Percentiles rank a stretch among this genome's conserved stretches.
phyloP scores from a whole-genome alignment of 2,888 invertebrate genomes.

The Strigamia crassipes region DNA sequence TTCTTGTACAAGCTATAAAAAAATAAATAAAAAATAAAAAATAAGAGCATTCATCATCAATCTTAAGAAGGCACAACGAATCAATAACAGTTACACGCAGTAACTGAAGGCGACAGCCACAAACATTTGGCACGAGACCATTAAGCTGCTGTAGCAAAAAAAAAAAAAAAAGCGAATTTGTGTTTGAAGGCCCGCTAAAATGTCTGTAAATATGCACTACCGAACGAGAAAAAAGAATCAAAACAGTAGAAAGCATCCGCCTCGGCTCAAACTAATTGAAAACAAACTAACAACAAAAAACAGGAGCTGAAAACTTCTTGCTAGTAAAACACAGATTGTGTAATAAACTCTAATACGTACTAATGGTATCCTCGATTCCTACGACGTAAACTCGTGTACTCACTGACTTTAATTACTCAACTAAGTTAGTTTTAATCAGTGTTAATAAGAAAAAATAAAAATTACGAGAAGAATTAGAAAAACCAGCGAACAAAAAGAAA shows the following conservation, averaged over 20 bases:
- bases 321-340: too few species aligned
- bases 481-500: too few species aligned
- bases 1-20: not conserved
- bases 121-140: conserved; percentile 25
- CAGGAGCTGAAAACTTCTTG: too few species aligned
- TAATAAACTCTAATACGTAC: too few species aligned
- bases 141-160: not conserved
- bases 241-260: not conserved
- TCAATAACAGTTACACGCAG: conserved; percentile 17
- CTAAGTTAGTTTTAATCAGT: too few species aligned
- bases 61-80: conserved; percentile 14
- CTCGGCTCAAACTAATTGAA: not conserved
- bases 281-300: not conserved
- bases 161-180: not conserved
- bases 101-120: not conserved
- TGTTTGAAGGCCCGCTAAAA: not conserved
- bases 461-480: too few species aligned
- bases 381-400: too few species aligned
- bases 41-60: conserved; percentile 8
- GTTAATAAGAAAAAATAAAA: too few species aligned
- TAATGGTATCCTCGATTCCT: too few species aligned
- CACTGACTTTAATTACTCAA: too few species aligned
- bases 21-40: not conserved
- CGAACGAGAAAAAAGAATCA: not conserved
- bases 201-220: not conserved